Percentiles rank a stretch among this genome's conserved stretches.
phyloP scores from a whole-genome alignment of 2,113 vertebrate genomes.

The Oenanthe melanoleuca region DNA sequence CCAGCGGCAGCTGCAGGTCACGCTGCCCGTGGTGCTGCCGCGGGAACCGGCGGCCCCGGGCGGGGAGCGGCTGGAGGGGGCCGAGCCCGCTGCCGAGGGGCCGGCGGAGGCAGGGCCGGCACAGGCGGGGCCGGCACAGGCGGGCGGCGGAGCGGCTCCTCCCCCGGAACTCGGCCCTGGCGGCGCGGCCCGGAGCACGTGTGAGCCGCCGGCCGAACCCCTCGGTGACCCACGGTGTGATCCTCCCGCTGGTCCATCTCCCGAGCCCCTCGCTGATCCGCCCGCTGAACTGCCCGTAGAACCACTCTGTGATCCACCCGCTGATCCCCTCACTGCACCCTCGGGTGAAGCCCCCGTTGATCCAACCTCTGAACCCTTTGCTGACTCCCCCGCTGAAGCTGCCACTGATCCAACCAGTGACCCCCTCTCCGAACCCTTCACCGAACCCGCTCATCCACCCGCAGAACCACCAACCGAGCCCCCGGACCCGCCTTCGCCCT shows the following conservation, averaged over 20 bases:
- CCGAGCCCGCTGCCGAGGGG: too few species aligned
- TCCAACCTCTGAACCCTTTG: background rate
- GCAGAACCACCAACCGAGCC: background rate
- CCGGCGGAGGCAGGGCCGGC: too few species aligned
- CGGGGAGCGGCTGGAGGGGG: too few species aligned
- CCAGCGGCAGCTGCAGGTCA: too few species aligned
- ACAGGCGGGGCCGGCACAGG: too few species aligned
- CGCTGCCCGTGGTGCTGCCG: too few species aligned
- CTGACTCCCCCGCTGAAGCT: too few species aligned
- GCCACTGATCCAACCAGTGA: too few species aligned
- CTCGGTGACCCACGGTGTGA: background rate
- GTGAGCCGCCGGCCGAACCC: background rate
- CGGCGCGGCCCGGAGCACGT: background rate
- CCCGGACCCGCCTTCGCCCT: accelerated
- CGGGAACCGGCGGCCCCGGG: too few species aligned
- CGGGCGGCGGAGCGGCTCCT: too few species aligned
- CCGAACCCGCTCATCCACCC: background rate
- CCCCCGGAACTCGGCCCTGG: too few species aligned
- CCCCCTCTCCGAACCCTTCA: accelerated
- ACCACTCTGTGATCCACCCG: background rate
- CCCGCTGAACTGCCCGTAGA: background rate
- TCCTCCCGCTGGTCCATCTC: background rate
- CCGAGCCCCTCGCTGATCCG: background rate
- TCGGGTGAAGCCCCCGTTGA: too few species aligned
- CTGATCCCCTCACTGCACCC: background rate